A percentile compares a stretch with the other conserved stretches of the same genome.
Conservation (phyloP, 2,113 vertebrate species). For the Gasterosteus aculeatus region DNA sequence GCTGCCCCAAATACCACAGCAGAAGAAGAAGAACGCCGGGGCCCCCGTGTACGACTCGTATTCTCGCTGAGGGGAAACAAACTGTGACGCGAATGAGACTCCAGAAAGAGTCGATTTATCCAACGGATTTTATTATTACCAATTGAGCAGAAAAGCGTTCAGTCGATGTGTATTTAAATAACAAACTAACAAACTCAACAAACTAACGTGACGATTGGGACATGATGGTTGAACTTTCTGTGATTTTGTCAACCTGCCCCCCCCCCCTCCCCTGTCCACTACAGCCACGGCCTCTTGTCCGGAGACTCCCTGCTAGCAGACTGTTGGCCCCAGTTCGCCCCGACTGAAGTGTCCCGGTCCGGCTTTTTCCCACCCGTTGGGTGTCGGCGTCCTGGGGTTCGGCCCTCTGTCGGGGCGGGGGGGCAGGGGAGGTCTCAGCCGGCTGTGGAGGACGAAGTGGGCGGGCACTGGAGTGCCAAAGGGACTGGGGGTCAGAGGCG, state of each 20-base stretch:
- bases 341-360: constrained; percentile 36
- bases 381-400: constrained; percentile 10
- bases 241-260: background rate
- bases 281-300: constrained; percentile 86
- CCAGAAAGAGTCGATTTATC: background rate
- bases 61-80: background rate
- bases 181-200: background rate
- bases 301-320: constrained; percentile 61
- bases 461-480: background rate
- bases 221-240: background rate
- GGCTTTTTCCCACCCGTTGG: constrained; percentile 17
- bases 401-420: constrained; percentile 19
- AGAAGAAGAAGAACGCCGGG: constrained; percentile 30
- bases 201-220: background rate
- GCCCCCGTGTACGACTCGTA: background rate
- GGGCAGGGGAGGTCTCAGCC: constrained; percentile 30
- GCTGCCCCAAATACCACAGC: constrained; percentile 46
- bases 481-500: fast-evolving
- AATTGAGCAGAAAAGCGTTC: background rate
- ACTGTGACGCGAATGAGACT: background rate
- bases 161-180: background rate
- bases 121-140: background rate
- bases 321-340: constrained; percentile 33
- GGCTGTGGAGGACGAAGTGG: constrained; percentile 31
- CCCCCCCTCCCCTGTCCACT: background rate